Conservation (phyloP, 1,140 invertebrate species). For the Scaptodrosophila lebanonensis region DNA sequence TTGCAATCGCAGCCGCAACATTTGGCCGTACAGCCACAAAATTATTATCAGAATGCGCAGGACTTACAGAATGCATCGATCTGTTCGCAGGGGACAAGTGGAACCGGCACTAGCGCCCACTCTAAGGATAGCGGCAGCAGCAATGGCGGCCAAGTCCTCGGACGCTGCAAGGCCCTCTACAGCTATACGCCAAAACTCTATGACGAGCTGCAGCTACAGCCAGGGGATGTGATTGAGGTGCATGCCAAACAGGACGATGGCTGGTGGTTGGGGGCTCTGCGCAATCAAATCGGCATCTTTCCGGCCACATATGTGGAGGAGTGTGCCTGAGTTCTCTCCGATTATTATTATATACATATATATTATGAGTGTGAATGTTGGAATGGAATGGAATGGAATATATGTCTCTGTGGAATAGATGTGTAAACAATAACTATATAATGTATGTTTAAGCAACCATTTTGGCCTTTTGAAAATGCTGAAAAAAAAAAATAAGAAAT, state of each 20-base stretch:
- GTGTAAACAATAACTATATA: too few relatives aligned
- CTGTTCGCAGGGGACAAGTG: constrained; percentile 23
- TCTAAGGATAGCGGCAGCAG: constrained; percentile 9
- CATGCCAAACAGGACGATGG: constrained; percentile 95
- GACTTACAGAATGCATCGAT: constrained; percentile 41
- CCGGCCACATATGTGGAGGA: constrained; percentile 94
- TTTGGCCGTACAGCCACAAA: constrained; percentile 47
- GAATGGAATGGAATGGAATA: too few relatives aligned
- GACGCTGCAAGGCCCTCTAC: constrained; percentile 88
- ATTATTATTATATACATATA: too few relatives aligned
- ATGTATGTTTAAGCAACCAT: too few relatives aligned
- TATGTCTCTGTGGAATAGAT: too few relatives aligned
- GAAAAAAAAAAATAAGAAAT: too few relatives aligned
- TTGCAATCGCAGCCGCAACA: constrained; percentile 30
- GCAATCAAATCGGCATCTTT: constrained; percentile 91
- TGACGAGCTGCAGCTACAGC: constrained; percentile 90
- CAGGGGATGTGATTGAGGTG: constrained; percentile 91
- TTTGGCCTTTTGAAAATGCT: too few relatives aligned
- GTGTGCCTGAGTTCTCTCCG: constrained; percentile 55
- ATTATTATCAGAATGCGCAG: constrained; percentile 63
- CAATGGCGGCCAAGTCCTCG: constrained; percentile 33
- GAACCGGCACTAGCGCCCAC: constrained; percentile 8
- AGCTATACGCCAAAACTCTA: constrained; percentile 91
- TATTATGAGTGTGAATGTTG: constrained; percentile 11
- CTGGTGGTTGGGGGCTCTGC: constrained; percentile 95